Conservation (phyloP, 2,888 invertebrate genomes). For the Andrena bucephala region DNA sequence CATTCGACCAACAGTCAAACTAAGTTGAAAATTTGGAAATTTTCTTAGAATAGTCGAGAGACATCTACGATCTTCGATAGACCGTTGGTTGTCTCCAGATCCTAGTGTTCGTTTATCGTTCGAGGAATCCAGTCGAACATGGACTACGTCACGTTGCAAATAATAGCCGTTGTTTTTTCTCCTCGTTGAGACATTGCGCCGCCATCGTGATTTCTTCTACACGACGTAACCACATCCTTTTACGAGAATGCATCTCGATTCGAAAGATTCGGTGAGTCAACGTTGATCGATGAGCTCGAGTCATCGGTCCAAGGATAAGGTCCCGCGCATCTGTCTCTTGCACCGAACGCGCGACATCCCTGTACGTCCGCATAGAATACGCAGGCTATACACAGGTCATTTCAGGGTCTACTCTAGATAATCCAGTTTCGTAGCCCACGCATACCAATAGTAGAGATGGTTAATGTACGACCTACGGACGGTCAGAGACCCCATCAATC, state of each 20-base stretch:
- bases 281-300: constrained; percentile 54
- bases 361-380: not conserved
- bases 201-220: constrained; percentile 2
- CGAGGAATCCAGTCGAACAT: too few relatives aligned
- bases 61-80: too few relatives aligned
- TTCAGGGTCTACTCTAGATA: constrained; percentile 44
- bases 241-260: constrained; percentile 14
- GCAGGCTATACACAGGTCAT: constrained; percentile 20
- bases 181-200: not conserved
- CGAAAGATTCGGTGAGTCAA: constrained; percentile 52
- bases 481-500: constrained; percentile 72
- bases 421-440: constrained; percentile 59
- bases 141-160: not conserved
- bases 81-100: too few relatives aligned
- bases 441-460: constrained; percentile 43
- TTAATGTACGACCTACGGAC: constrained; percentile 53
- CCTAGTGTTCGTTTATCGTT: too few relatives aligned
- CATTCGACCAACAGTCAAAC: not conserved
- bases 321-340: constrained; percentile 37
- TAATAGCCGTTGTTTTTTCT: not conserved
- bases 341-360: constrained; percentile 11
- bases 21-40: too few relatives aligned
- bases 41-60: too few relatives aligned
- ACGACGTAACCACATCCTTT: constrained; percentile 9
- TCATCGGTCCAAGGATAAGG: constrained; percentile 57